Base-by-base conservation (phyloP, 2,797 vertebrate species). In the Dermochelys coriacea region DNA sequence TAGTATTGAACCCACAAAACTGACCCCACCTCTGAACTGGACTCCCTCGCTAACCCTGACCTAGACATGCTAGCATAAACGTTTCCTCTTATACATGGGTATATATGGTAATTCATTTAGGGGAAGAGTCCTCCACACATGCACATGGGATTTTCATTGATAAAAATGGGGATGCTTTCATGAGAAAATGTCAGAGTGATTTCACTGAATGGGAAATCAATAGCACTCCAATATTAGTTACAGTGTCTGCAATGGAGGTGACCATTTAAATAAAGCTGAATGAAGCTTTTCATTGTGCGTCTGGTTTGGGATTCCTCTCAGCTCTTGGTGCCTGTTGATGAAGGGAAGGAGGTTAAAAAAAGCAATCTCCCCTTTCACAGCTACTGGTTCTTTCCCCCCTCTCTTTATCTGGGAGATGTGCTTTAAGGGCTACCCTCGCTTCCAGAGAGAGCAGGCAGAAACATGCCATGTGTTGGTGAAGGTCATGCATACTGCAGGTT, bases 211-310 rank as follows among this genome's bases (percentile, higher is more conserved):
- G 93, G 96, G 95, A 96, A 98, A 98, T 98, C 97, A 4, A 98
- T 98, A 80, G 82, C 80, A 79, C 92, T 80, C 97, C 94, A 31
- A 86, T 95, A 97, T 98, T 96, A 97, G 98, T 98, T 97, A 97
- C 96, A 92, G 77, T 5, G 88, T 59, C 82, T 91, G 81, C 87
- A 74, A 89, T 16, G 80, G 80, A 94, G 95, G 74, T 89, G 84
- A 50, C 25, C 57, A 2, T 88, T 88, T 87, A 83, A 92, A 74
- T n/a, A 87, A 91, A 93, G 71, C 91, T 93, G 84, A 88, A 94
- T 80, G 79, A 14, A 93, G 95, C 80, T 85, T 49, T 80, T 31
- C 50, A 68, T 75, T 6, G 4, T 29, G 41, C 88, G 31, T 31
- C 87, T 74, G 86, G 94, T 93, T 55, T 7, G 12, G 91, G 77